A percentile compares a stretch with the other conserved stretches of the same genome.
phyloP scores from a whole-genome alignment of 2,797 vertebrate species.

The Tadarida brasiliensis region DNA sequence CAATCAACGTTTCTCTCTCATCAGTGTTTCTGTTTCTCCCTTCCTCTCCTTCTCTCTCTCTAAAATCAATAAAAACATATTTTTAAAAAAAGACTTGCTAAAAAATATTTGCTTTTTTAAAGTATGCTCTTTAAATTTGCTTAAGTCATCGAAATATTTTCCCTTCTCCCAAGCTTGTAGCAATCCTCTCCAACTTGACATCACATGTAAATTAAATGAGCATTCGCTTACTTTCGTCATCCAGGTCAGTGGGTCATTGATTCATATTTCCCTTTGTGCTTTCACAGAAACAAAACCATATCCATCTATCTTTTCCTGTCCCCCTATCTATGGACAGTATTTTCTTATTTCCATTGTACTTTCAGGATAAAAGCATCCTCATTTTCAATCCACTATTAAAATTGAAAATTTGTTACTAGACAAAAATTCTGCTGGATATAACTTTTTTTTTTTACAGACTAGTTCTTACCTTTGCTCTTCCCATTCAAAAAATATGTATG shows the following conservation, averaged over 20 bases:
- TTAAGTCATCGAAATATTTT: slow-evolving; percentile 53
- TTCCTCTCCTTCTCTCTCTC: too few species aligned
- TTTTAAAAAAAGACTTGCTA: too few species aligned
- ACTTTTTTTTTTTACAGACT: not conserved
- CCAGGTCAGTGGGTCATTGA: slow-evolving; percentile 74
- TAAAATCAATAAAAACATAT: too few species aligned
- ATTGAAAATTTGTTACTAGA: not conserved
- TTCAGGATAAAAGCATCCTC: slow-evolving; percentile 52
- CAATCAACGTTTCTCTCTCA: too few species aligned
- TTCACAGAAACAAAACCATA: slow-evolving; percentile 58
- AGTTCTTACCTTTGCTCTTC: not conserved
- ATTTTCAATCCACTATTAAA: slow-evolving; percentile 53
- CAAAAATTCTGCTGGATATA: not conserved
- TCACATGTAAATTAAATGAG: slow-evolving; percentile 77
- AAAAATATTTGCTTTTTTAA: slow-evolving; percentile 49
- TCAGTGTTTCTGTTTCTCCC: too few species aligned
- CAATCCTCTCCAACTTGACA: not conserved
- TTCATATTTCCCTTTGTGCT: slow-evolving; percentile 69
- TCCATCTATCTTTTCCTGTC: slow-evolving; percentile 48
- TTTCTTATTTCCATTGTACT: slow-evolving; percentile 40
- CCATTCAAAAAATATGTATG: not conserved
- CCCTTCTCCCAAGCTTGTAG: slow-evolving; percentile 31
- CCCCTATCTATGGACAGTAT: not conserved
- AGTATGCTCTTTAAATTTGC: slow-evolving; percentile 39
- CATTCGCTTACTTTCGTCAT: slow-evolving; percentile 65